Evolutionary conservation across 2,113 vertebrate genomes (phyloP), one percentile per base, ranked within the genome.

Genomic region (Bubo bubo): DNA sequence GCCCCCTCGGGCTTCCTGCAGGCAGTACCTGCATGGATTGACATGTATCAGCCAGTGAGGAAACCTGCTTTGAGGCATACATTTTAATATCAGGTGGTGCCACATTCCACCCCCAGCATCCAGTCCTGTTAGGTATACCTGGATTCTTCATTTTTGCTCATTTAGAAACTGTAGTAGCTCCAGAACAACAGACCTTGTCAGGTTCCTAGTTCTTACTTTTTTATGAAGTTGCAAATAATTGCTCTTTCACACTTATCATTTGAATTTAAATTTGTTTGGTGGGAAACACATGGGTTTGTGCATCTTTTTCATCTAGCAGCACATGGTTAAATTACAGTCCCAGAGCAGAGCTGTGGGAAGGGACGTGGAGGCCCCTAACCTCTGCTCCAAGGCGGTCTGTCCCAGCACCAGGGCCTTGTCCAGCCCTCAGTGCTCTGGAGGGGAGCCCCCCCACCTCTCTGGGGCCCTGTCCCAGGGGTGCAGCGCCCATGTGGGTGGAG

Each of bases 351-450:
- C 35, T 53, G 45, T 10, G 30, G 19, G n/a, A 79, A 11, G 30
- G 35, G 28, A 49, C 10, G 20, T 64, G 53, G 56, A 43, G 59
- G 34, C 49, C 30, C 49, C 13, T 35, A 18, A 32, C 11, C 30
- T 93, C 26, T 80, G 55, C 63, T 92, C 53, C 4, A 4, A 14
- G 26, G 28, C 72, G 17, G 55, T 24, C 49, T 79, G 50, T 74
- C 37, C 28, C 63, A 80, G 39, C 34, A 62, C 16, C 21, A 52
- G 23, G 21, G 50, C 27, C 8, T 27, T 59, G 22, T 49, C 24
- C 52, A 50, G 23, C 37, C 30, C 19, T 72, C 41, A 26, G 0
- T 3, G 1, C 34, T 45, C 55, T 6, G 14, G 10, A 30, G n/a
- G 49, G 53, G 37, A 82, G 62, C 14, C 60, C 41, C n/a, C n/a